Evolutionary conservation across 2,113 vertebrate genomes (phyloP).

Genomic region (Origma solitaria): DNA sequence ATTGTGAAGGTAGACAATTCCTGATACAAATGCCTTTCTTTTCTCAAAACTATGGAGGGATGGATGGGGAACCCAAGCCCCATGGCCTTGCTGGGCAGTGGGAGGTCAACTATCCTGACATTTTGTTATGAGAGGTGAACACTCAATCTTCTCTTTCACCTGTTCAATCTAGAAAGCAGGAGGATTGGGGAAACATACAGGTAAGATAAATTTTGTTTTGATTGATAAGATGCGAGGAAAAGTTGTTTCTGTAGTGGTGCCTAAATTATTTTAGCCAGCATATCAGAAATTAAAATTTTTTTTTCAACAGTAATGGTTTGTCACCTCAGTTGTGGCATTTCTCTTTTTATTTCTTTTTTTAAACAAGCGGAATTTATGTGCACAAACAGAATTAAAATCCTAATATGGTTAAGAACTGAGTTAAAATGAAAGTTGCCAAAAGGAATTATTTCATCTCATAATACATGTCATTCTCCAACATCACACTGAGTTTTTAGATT

Average conservation of each 20-base stretch:
- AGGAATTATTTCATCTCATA: not conserved
- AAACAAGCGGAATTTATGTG: not conserved
- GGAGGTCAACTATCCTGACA: accelerated
- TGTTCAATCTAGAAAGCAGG: not conserved
- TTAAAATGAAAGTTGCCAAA: not conserved
- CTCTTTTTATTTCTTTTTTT: not conserved
- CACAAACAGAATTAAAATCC: not conserved
- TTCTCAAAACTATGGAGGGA: not conserved
- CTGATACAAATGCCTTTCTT: not conserved
- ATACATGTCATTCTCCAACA: not conserved
- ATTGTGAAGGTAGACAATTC: not conserved
- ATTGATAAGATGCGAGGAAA: not conserved
- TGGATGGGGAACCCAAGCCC: accelerated
- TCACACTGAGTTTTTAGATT: not conserved
- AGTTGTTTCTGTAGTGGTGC: not conserved
- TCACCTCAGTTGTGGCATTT: not conserved
- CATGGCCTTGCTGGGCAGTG: not conserved
- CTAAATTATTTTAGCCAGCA: not conserved
- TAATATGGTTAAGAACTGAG: accelerated
- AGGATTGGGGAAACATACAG: not conserved
- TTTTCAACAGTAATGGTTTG: not conserved
- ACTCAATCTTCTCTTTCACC: not conserved
- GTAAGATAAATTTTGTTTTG: not conserved
- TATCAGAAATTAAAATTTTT: not conserved
- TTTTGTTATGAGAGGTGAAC: not conserved